Evolutionary conservation across 1,140 invertebrate species (phyloP).

Genomic region (Calycopis cecrops): DNA sequence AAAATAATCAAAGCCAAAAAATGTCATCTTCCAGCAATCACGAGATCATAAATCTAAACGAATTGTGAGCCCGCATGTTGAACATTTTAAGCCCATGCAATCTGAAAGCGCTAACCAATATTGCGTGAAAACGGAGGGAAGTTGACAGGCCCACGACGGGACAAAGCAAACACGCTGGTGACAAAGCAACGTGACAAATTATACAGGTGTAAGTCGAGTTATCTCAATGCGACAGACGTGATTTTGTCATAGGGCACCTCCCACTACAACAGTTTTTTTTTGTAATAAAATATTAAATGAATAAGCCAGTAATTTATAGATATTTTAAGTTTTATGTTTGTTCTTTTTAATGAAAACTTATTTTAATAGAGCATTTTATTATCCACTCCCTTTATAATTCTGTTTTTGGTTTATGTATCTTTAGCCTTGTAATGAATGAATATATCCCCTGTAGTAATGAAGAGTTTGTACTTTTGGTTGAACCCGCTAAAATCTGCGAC

Average conservation of each 20-base stretch:
- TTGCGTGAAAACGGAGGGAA: slow-evolving; percentile 5
- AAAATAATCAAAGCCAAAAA: not conserved
- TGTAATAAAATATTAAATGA: too few relatives aligned
- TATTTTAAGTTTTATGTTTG: too few relatives aligned
- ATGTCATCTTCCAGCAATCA: not conserved
- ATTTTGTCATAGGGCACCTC: not conserved
- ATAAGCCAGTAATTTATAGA: too few relatives aligned
- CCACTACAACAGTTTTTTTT: too few relatives aligned
- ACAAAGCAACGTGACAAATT: slow-evolving; percentile 7
- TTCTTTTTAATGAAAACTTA: too few relatives aligned
- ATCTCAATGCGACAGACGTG: not conserved
- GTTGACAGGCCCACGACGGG: slow-evolving; percentile 4
- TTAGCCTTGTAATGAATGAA: too few relatives aligned
- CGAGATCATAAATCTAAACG: not conserved
- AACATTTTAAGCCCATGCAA: slow-evolving; percentile 1
- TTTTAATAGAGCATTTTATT: too few relatives aligned
- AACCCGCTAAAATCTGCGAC: too few relatives aligned
- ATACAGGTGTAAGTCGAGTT: slow-evolving; percentile 5
- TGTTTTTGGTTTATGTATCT: too few relatives aligned
- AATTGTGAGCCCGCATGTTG: not conserved
- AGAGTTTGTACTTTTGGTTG: too few relatives aligned
- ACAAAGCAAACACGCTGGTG: slow-evolving; percentile 9
- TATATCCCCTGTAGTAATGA: too few relatives aligned
- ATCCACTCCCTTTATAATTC: too few relatives aligned
- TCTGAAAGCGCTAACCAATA: slow-evolving; percentile 1